Evolutionary conservation across 1,140 invertebrate species (phyloP), one percentile per base, ranked within the genome.

Genomic region (Agrilus planipennis): DNA sequence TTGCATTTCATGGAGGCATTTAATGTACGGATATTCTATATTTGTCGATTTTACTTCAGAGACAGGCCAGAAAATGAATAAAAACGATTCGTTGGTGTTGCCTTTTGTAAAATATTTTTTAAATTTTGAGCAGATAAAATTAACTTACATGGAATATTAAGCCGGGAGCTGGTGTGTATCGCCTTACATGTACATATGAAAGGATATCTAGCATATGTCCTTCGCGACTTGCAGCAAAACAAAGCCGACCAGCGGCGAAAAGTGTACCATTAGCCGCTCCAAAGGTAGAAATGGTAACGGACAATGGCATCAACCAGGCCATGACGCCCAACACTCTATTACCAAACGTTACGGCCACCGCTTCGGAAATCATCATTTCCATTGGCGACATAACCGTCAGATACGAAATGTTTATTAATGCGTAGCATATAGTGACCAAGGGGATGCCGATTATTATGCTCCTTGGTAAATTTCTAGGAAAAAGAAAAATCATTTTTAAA

Each of bases 371-470:
- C n/a, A 91, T 76, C 77, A 98, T 90, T 66, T 97, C 91, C 42
- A 77, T 75, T 0, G 87, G 83, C 34, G 89, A 91, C 78, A 99
- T 92, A 15, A 92, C 93, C 3, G 94, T 88, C 62, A 98, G 70
- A 62, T 99, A 97, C 6, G 94, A 92, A 38, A 99, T 73, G 63
- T 98, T 99, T 51, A 96, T 89, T 29, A 98, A 69, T 4, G 90
- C 81, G 64, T 99, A 99, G 59, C 94, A 94, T 9, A 93, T 62
- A 0, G 93, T 99, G 14, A 96, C 91, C 51, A 97, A 66, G 11
- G 91, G 89, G 60, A 95, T 93, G 1, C 91, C 95, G 54, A 97
- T 93, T 60, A 92, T 84, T 42, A 98, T 97, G 16, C 93, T 90
- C 37, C 86, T 75, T 4, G 94, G 94, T 32, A 98, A 72, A 65